Percentiles rank a stretch among this genome's conserved stretches.
These are phyloP conservation scores for Callosobruchus maculatus DNA, from an alignment of 2,888 invertebrate species.

Conservation along the genomic window DNA sequence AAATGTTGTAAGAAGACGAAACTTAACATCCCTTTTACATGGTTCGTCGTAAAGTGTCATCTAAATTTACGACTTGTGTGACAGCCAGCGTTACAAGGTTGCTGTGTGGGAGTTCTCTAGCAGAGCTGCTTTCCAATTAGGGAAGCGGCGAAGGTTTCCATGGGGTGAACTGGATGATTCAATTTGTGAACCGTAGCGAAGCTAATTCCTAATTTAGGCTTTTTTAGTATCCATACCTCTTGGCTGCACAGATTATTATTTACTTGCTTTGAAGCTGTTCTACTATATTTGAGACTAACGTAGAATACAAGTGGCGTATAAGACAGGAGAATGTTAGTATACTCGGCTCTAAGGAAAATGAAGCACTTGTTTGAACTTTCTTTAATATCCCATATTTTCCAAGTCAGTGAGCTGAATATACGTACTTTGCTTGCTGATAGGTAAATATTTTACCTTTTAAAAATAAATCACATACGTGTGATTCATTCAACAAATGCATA, in stretches of 20 bases:
- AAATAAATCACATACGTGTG: too few species aligned
- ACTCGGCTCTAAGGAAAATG: too few species aligned
- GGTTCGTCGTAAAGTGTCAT: not conserved
- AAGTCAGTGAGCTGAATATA: too few species aligned
- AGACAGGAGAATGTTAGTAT: too few species aligned
- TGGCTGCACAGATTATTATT: not conserved
- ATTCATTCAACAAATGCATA: too few species aligned
- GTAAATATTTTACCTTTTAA: too few species aligned
- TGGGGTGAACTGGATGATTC: not conserved
- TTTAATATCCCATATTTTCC: too few species aligned
- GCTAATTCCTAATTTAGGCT: not conserved
- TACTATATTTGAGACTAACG: not conserved
- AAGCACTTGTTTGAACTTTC: too few species aligned
- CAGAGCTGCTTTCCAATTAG: not conserved
- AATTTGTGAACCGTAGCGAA: not conserved
- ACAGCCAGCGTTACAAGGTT: not conserved
- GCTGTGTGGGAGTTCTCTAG: not conserved
- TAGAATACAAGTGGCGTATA: too few species aligned
- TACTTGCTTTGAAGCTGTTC: not conserved
- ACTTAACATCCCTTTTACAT: not conserved
- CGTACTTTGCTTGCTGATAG: too few species aligned
- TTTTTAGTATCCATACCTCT: not conserved
- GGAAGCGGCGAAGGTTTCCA: not conserved
- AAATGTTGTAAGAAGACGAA: not conserved
- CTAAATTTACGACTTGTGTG: not conserved